Evolutionary conservation across 2,888 invertebrate genomes (phyloP).

Genomic region (Cosmia trapezina): DNA sequence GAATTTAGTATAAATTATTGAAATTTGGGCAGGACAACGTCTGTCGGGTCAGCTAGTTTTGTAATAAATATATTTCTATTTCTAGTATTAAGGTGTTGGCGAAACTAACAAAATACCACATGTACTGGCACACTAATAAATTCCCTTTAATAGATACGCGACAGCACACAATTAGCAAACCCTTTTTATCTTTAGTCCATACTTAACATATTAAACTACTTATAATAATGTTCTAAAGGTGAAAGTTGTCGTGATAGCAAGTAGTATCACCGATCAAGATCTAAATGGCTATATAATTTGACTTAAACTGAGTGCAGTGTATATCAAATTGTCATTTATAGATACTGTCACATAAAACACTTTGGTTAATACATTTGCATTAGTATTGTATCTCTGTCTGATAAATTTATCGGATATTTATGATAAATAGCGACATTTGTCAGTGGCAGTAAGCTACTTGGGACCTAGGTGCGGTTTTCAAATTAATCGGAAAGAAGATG

Average conservation of each 20-base stretch:
- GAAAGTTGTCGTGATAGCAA: constrained; percentile 38
- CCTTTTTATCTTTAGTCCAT: constrained; percentile 4
- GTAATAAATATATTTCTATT: constrained; percentile 1
- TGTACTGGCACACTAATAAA: constrained; percentile 28
- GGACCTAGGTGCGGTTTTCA: constrained; percentile 1
- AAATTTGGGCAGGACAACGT: no score
- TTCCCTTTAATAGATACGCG: neutral
- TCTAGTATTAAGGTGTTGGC: constrained; percentile 6
- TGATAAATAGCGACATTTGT: constrained; percentile 39
- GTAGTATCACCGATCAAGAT: constrained; percentile 36
- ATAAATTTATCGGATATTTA: constrained; percentile 40
- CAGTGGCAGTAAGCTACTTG: constrained; percentile 17
- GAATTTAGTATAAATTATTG: no score
- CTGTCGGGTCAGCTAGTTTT: no score
- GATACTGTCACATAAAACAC: constrained; percentile 45
- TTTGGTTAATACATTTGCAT: constrained; percentile 47
- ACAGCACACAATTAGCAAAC: constrained; percentile 4
- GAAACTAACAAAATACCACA: constrained; percentile 27
- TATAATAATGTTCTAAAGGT: constrained; percentile 8
- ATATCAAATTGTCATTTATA: constrained; percentile 41
- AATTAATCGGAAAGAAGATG: neutral
- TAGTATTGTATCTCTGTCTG: constrained; percentile 20
- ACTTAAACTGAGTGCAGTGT: constrained; percentile 33
- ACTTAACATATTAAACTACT: constrained; percentile 23
- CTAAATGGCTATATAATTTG: constrained; percentile 46